Conservation (phyloP, 2,888 invertebrate species). For the Phyllotreta cruciferae region DNA sequence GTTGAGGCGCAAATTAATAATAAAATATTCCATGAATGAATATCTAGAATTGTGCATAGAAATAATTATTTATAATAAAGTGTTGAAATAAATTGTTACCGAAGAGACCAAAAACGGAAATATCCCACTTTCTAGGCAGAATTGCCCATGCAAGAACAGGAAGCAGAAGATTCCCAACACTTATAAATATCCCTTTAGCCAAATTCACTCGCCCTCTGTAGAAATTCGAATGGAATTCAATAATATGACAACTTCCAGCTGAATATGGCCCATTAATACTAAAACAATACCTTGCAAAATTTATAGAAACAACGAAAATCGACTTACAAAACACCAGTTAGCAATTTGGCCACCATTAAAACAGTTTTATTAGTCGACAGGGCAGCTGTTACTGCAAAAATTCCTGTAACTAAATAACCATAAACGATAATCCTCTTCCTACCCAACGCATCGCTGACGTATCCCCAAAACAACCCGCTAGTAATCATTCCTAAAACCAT, state of each 20-base stretch:
- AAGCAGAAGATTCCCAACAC: slow-evolving; percentile 68
- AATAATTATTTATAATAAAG: background rate
- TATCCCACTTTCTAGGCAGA: slow-evolving; percentile 64
- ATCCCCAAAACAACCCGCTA: slow-evolving; percentile 78
- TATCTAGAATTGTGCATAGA: slow-evolving; percentile 54
- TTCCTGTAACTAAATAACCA: slow-evolving; percentile 69
- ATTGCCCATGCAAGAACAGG: slow-evolving; percentile 76
- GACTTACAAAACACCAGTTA: slow-evolving; percentile 77
- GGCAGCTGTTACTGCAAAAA: slow-evolving; percentile 69
- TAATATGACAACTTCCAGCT: slow-evolving; percentile 72
- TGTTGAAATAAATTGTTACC: slow-evolving; percentile 22
- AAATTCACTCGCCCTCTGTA: slow-evolving; percentile 71
- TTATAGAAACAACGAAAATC: slow-evolving; percentile 42
- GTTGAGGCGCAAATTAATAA: slow-evolving; percentile 68
- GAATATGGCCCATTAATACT: slow-evolving; percentile 76
- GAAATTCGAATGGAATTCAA: slow-evolving; percentile 73
- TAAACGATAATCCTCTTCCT: slow-evolving; percentile 70
- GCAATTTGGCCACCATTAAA: slow-evolving; percentile 71
- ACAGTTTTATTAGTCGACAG: slow-evolving; percentile 70
- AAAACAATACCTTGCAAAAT: slow-evolving; percentile 30
- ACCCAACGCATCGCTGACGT: slow-evolving; percentile 74
- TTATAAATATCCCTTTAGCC: slow-evolving; percentile 69
- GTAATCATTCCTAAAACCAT: slow-evolving; percentile 71
- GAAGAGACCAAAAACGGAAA: slow-evolving; percentile 31
- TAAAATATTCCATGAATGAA: slow-evolving; percentile 70